A percentile compares a stretch with the other conserved stretches of the same genome.
Evolutionary conservation across 2,113 vertebrate species (phyloP).

Genomic region (Porphyrio hochstetteri): DNA sequence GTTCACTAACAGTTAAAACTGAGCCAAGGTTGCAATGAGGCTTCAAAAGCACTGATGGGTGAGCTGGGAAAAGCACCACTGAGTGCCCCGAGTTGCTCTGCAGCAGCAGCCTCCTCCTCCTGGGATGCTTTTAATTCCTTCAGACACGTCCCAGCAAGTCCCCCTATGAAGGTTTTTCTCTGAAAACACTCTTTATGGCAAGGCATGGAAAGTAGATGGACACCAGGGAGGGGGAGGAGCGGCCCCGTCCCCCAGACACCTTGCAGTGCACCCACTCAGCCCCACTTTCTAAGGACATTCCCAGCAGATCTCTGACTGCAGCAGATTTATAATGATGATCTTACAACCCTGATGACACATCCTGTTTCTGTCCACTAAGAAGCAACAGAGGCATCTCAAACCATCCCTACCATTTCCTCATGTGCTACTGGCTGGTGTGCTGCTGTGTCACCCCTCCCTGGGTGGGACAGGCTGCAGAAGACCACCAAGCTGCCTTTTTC

Average conservation of each 20-base stretch:
- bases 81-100: accelerated
- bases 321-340: neutral
- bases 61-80: neutral
- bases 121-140: neutral
- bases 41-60: neutral
- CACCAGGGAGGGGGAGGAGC: neutral
- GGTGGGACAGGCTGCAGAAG: neutral
- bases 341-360: no score
- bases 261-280: accelerated
- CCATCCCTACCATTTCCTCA: neutral
- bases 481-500: neutral
- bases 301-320: neutral
- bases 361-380: neutral
- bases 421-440: neutral
- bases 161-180: neutral
- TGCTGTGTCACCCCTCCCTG: neutral
- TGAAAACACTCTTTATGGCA: neutral
- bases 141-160: neutral
- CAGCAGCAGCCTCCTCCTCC: accelerated
- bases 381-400: neutral
- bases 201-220: neutral
- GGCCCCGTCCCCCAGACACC: neutral
- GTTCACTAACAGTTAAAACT: neutral
- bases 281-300: neutral
- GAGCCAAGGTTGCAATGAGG: accelerated